Base-by-base conservation (phyloP, 2,888 invertebrate species). In the Agrotis clavis region DNA sequence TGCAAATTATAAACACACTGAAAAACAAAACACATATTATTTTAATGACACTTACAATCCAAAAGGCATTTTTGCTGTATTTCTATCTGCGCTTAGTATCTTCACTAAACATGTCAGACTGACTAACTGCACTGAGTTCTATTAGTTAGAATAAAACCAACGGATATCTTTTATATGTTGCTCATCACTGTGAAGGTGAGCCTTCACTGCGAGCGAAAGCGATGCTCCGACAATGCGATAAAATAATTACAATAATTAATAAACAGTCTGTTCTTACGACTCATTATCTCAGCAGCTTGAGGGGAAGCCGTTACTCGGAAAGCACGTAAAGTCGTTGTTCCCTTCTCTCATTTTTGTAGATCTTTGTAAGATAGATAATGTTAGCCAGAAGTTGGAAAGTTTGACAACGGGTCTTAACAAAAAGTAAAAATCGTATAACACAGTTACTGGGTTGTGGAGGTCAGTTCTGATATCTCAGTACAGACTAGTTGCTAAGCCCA, bases 41-140 rank as follows among this genome's bases (percentile, higher is more conserved):
- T 35, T 30, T 30, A 4, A 35, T 9, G 18, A 47, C 81, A 92
- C 93, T 93, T 84, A 93, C 93, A 92, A 92, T 88, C 92, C 93
- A 77, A 93, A 88, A 56, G 92, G 89, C 93, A 93, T 93, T 65
- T 83, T 89, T 48, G 60, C 35, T 75, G 19, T 67, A 48, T 30
- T 35, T 78, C 47, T 81, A 79, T 71, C 69, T 47, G 25, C 41
- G 35, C 45, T 60, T 57, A 59, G 30, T 80, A 62, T 60, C 57
- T 13, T 50, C 68, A 69, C 67, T 62, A 69, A 82, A 71, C 86
- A 87, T 86, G 66, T 60, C 85, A 57, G 41, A 41, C 41, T 19
- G 6, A 18, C 18, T 18, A 30, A 30, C 51, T 11, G 25, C 18
- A 47, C 71, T 64, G 66, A 60, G 79, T 71, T 84, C 78, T 77